Evolutionary conservation across 2,797 vertebrate species (phyloP).

Genomic region (Ceryle rudis): DNA sequence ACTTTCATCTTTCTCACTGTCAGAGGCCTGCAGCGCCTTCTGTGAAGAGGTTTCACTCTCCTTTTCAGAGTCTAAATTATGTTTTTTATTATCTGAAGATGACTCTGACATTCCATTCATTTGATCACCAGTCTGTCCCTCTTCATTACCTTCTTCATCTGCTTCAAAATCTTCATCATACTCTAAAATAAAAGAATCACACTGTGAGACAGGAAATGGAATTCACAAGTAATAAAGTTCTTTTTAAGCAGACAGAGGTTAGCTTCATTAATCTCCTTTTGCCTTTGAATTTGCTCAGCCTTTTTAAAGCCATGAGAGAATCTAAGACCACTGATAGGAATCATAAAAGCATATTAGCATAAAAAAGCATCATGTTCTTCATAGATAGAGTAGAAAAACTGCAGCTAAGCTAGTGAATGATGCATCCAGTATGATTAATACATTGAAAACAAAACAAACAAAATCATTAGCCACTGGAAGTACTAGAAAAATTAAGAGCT

Average conservation of each 20-base stretch:
- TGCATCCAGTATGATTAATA: neutral
- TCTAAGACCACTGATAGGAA: neutral
- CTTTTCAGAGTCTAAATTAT: conserved; percentile 39
- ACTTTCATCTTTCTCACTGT: conserved; percentile 42
- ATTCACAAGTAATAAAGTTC: neutral
- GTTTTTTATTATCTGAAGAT: conserved; percentile 63
- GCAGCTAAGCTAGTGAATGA: neutral
- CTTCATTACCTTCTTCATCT: conserved; percentile 79
- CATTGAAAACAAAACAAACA: neutral
- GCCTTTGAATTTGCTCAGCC: neutral
- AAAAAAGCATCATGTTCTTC: neutral
- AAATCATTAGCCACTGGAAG: neutral
- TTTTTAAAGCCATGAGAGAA: conserved; percentile 38
- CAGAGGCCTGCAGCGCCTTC: conserved; percentile 36
- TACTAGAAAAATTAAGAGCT: neutral
- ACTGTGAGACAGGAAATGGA: conserved; percentile 38
- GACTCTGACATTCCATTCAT: conserved; percentile 71
- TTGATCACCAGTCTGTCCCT: conserved; percentile 62
- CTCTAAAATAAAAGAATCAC: conserved; percentile 78
- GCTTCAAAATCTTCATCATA: conserved; percentile 95
- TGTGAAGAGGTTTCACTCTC: conserved; percentile 52
- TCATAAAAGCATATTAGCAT: neutral
- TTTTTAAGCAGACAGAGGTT: conserved; percentile 25
- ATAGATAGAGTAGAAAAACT: neutral
- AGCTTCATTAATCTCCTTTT: conserved; percentile 13